Evolutionary conservation across 2,888 invertebrate genomes (phyloP), one percentile per base, ranked within the genome.

Genomic region (Pemphredon lugubris): DNA sequence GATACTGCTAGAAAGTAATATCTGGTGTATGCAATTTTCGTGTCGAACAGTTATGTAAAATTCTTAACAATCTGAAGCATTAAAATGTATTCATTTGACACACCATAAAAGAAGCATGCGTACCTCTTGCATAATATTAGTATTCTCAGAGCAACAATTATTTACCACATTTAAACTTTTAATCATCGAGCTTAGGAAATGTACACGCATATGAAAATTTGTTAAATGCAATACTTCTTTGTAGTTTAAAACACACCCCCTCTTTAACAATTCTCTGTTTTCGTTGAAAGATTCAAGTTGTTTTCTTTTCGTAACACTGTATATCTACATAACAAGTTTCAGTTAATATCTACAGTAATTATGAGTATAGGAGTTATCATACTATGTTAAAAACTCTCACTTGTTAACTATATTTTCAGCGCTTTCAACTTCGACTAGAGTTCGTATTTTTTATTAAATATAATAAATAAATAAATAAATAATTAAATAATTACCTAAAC

Each of bases 241-340:
- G 61, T 53, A 51, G 60, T 20, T 45, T 51, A 55, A 73, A 71
- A 72, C 23, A 45, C 37, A 55, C 39, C 5, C 18, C 37, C 18
- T 20, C 21, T 61, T 74, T 47, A 74, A 76, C 47, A 51, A 54
- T 57, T 50, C 54, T 23, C 26, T 57, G 9, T 48, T 63, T 72
- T 60, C 37, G 55, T 71, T 69, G 60, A 73, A 71, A 47, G 67
- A 34, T 51, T 48, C 50, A 51, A 26, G 32, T 59, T 57, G 42
- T 75, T n/a, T n/a, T 53, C 55, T 58, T 65, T 69, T 45, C 48
- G 61, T 77, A 79, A 70, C 69, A 68, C 40, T 64, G 67, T 77
- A 70, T 77, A 83, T 73, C 73, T 82, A 79, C 79, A 60, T 81
- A 84, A 84, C 84, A 84, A 84, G 77, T 74, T 70, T 74, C 63